phyloP scores from a whole-genome alignment of 2,888 invertebrate species.

The Cyclophora punctaria region DNA sequence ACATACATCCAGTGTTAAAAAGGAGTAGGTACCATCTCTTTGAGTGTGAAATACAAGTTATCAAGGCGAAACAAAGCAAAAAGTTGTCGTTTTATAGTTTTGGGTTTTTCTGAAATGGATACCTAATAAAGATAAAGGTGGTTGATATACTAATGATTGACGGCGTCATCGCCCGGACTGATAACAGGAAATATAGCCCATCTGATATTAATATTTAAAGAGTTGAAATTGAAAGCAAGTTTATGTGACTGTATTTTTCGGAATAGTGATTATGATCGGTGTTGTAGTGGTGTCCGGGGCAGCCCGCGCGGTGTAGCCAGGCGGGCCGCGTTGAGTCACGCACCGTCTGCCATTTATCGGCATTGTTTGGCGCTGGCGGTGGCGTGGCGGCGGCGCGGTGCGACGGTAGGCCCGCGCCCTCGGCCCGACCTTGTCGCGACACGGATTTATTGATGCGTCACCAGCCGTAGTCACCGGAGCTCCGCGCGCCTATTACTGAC shows the following conservation, averaged over 20 bases:
- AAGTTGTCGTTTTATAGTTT: no score
- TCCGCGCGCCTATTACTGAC: conserved; percentile 15
- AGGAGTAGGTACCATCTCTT: no score
- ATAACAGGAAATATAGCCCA: background rate
- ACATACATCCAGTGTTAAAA: no score
- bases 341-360: conserved; percentile 38
- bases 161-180: no score
- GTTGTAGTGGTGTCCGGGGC: background rate
- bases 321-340: conserved; percentile 45
- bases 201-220: background rate
- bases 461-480: conserved; percentile 24
- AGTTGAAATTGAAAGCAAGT: background rate
- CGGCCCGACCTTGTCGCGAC: conserved; percentile 69
- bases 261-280: no score
- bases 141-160: no score
- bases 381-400: conserved; percentile 25
- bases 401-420: conserved; percentile 59
- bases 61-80: no score
- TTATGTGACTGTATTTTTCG: background rate
- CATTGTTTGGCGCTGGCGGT: conserved; percentile 41
- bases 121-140: no score
- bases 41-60: no score
- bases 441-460: conserved; percentile 71
- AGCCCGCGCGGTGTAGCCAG: conserved; percentile 10
- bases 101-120: no score